A percentile compares a stretch with the other conserved stretches of the same genome.
These are phyloP conservation scores for Galaxea fascicularis DNA, from an alignment of 92 coral and sea anemone genomes.

Conservation along the genomic window DNA sequence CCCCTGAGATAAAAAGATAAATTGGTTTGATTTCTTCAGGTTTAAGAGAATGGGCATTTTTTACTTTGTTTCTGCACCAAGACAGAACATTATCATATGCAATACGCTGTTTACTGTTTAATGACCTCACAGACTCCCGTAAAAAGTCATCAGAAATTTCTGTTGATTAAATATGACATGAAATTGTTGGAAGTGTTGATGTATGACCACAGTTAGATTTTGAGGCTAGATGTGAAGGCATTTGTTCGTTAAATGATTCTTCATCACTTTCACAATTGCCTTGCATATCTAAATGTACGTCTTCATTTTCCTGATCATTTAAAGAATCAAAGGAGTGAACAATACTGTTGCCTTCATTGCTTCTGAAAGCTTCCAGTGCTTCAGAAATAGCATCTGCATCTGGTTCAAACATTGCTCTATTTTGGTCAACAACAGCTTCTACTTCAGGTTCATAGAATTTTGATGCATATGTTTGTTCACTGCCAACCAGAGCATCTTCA, in stretches of 20 bases:
- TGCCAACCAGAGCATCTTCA: slow-evolving; percentile 3
- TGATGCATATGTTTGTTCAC: slow-evolving; percentile 12
- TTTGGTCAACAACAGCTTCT: slow-evolving; percentile 12
- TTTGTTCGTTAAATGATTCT: slow-evolving; percentile 65
- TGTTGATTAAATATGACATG: slow-evolving; percentile 52
- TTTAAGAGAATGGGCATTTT: slow-evolving; percentile 29
- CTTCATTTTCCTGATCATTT: slow-evolving; percentile 20
- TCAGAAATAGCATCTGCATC: slow-evolving; percentile 34
- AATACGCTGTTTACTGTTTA: too few species aligned
- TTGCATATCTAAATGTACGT: background rate
- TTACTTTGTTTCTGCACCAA: too few species aligned
- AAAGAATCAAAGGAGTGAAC: slow-evolving; percentile 20
- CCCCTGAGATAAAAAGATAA: slow-evolving; percentile 56
- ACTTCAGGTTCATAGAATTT: slow-evolving; percentile 42
- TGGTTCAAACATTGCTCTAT: slow-evolving; percentile 33
- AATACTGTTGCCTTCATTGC: slow-evolving; percentile 31
- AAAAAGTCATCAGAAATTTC: slow-evolving; percentile 70
- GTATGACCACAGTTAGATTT: slow-evolving; percentile 5
- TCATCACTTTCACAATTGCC: slow-evolving; percentile 3
- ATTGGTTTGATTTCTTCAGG: slow-evolving; percentile 53
- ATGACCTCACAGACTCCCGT: slow-evolving; percentile 68
- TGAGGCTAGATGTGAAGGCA: slow-evolving; percentile 58
- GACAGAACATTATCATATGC: too few species aligned
- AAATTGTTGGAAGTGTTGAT: slow-evolving; percentile 20
- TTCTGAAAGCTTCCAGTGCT: slow-evolving; percentile 27